Evolutionary conservation across 2,797 vertebrate species (phyloP).

Genomic region (Bradypodion ventrale): DNA sequence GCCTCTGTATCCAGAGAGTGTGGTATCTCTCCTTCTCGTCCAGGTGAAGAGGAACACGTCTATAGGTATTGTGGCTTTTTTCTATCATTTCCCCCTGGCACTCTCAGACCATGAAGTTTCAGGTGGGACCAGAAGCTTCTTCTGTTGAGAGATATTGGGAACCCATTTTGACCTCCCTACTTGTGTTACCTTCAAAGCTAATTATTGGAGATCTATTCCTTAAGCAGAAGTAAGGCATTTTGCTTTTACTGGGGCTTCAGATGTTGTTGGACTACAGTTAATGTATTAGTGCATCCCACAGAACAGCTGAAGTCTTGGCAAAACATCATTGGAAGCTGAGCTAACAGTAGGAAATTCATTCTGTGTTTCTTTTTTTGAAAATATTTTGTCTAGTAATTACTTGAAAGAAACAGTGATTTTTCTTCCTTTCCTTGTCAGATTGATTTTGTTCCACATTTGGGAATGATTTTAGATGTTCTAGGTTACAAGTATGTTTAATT

Average conservation of each 20-base stretch:
- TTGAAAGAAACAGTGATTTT: too few species aligned
- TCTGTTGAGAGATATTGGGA: background rate
- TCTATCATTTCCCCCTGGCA: too few species aligned
- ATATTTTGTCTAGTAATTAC: too few species aligned
- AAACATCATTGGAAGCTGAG: too few species aligned
- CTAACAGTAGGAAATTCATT: too few species aligned
- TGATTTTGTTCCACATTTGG: too few species aligned
- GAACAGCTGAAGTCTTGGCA: too few species aligned
- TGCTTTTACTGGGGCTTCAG: background rate
- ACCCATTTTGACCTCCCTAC: background rate
- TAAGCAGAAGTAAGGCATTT: background rate
- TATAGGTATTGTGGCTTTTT: constrained; percentile 85
- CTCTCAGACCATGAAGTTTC: background rate
- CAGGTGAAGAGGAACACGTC: constrained; percentile 93
- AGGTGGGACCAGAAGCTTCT: background rate
- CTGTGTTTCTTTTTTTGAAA: too few species aligned
- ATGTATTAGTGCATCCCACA: too few species aligned
- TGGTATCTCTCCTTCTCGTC: constrained; percentile 77
- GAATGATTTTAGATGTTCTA: background rate
- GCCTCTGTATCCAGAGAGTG: constrained; percentile 81
- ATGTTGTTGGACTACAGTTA: background rate
- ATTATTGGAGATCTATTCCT: background rate
- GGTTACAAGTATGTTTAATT: too few species aligned
- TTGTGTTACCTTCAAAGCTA: constrained; percentile 3
- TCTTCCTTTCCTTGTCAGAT: too few species aligned